Evolutionary conservation across 2,113 vertebrate species (phyloP), one percentile per base, ranked within the genome.

Genomic region (Theristicus caerulescens): DNA sequence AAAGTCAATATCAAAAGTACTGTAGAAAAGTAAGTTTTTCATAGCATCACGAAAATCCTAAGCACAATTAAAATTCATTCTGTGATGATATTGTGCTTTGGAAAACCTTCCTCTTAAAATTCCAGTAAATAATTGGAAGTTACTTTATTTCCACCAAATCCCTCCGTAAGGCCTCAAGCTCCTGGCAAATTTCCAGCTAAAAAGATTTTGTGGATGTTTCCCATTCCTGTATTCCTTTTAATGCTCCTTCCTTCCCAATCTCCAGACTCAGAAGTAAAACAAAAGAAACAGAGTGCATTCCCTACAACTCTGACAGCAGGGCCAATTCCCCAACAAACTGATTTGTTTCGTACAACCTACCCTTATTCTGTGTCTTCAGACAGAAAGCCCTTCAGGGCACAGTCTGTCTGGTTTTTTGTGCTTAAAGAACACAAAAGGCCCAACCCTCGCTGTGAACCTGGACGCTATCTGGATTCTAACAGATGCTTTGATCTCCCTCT

Each of bases 381-480:
- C 26, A 57, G 84, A 94, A 82, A 87, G 24, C 26, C 44, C 86
- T 93, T 51, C 36, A 82, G 86, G 93, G 81, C 84, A 82, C n/a
- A 59, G 26, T 34, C 55, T 86, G 6, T 44, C 26, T 72, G 10
- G 9, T 88, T 58, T 81, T 83, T 29, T 69, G 40, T 80, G 34
- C 16, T 82, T 85, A 38, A 79, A 25, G 16, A 19, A 90, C 70
- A 88, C 49, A 95, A 85, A 89, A 86, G 69, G 18, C 59, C 11
- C 49, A 79, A 8, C 46, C 22, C 2, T 31, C 4, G 0, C 61
- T n/a, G 57, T 31, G 61, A 65, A 76, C 46, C 31, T 58, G 19
- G 34, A 27, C 1, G 7, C 36, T 82, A 71, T 87, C 70, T 87
- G 70, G 52, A 38, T 87, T 93, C 40, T 65, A 40, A 42, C 24